Evolutionary conservation across 2,113 vertebrate species (phyloP), one percentile per base, ranked within the genome.

Genomic region (Pelusios castaneus): DNA sequence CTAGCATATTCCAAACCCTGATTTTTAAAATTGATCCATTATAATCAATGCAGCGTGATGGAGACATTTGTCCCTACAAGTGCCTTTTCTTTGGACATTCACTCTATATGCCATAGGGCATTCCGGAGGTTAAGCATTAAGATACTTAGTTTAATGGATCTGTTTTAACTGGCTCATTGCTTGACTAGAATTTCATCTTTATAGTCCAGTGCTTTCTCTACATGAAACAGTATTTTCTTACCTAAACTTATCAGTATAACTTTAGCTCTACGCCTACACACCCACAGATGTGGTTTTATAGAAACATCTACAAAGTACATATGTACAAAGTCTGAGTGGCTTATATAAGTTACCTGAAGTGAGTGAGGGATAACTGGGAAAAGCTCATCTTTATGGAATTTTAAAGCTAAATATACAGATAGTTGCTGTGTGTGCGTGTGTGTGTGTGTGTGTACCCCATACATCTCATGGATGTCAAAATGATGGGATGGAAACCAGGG

Each of bases 51-150:
- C 43, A 70, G 55, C 24, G 49, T 54, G 84, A 9, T 2, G 56
- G 89, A 82, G 6, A n/a, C 0, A 0, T 21, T 10, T 10, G 10
- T 8, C 73, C 38, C 84, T 87, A 81, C 49, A 91, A 12, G 11
- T 10, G 73, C 60, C 60, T n/a, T 38, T 17, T n/a, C 90, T 54
- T 54, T 25, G 34, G 89, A 56, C 1, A 0, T 2, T 83, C 1
- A 0, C 56, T 13, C 56, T 13, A 70, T 0, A 0, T 38, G 82
- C 43, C 75, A 38, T 49, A 2, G 22, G 8, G 41, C 4, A 5
- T 19, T 47, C 78, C 24, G 9, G 25, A 58, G 54, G 80, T 24
- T 25, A 56, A 58, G 21, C 80, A 56, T 21, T 43, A 22, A 34
- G 13, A 82, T 58, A 56, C 80, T 82, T 2, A 22, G 25, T 22